Percentiles rank a stretch among this genome's conserved stretches.
Conservation (phyloP, 1,140 invertebrate genomes). For the Habropoda laboriosa region DNA sequence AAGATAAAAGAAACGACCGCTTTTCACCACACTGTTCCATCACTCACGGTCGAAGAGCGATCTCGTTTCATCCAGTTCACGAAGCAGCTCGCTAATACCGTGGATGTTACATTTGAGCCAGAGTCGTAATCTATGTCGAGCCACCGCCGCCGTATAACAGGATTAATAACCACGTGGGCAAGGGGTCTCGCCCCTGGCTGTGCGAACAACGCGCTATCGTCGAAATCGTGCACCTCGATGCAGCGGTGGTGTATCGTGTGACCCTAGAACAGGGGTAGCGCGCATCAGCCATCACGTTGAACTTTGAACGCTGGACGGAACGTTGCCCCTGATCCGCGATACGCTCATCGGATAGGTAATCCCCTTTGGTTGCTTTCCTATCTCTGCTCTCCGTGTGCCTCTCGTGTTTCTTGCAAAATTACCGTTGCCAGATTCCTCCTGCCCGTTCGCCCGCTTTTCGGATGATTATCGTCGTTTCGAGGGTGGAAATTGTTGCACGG, state of each 20-base stretch:
- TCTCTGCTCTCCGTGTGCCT: not conserved
- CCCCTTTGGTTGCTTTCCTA: slow-evolving; percentile 16
- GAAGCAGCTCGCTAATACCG: slow-evolving; percentile 4
- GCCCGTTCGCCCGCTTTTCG: no score
- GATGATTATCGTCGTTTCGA: not conserved
- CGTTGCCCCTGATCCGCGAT: slow-evolving; percentile 20
- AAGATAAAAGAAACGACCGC: no score
- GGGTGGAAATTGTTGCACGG: no score
- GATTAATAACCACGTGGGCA: slow-evolving; percentile 36
- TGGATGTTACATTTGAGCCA: slow-evolving; percentile 14
- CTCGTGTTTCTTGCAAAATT: not conserved
- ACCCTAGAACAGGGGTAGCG: slow-evolving; percentile 33
- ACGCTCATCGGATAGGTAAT: slow-evolving; percentile 23
- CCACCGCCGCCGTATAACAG: slow-evolving; percentile 27
- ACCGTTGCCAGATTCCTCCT: not conserved
- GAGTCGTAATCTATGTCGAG: slow-evolving; percentile 28
- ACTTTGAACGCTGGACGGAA: slow-evolving; percentile 46
- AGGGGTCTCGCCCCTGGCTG: not conserved
- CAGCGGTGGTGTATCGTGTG: slow-evolving; percentile 22
- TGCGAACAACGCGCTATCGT: slow-evolving; percentile 36
- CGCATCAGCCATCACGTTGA: slow-evolving; percentile 41
- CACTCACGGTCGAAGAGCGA: not conserved
- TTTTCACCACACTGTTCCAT: not conserved
- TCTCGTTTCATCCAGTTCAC: slow-evolving; percentile 2
- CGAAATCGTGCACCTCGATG: slow-evolving; percentile 27